A percentile compares a stretch with the other conserved stretches of the same genome.
Evolutionary conservation across 2,113 vertebrate genomes (phyloP).

Genomic region (Scomber scombrus): DNA sequence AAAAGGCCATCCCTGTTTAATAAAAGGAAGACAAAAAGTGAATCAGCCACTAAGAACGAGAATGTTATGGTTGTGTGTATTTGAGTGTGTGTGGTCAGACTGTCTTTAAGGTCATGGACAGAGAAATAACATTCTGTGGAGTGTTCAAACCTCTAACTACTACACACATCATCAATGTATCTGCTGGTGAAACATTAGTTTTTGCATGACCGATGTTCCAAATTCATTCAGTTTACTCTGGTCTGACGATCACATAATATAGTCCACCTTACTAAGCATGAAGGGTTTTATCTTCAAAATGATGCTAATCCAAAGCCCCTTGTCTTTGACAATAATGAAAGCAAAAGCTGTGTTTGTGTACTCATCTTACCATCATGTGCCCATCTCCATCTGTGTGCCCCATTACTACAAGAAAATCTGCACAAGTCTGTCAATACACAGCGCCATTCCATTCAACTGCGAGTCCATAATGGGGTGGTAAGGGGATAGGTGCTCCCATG

Average conservation of each 20-base stretch:
- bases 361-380: not conserved
- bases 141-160: not conserved
- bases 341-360: not conserved
- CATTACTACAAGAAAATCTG: not conserved
- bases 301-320: not conserved
- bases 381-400: not conserved
- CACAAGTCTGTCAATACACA: slow-evolving; percentile 28
- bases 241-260: not conserved
- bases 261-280: no score
- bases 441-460: not conserved
- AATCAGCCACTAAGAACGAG: slow-evolving; percentile 31
- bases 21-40: slow-evolving; percentile 51
- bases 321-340: not conserved
- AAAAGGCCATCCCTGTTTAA: slow-evolving; percentile 62
- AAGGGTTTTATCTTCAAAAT: no score
- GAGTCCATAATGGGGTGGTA: slow-evolving; percentile 13
- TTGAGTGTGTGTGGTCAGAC: slow-evolving; percentile 18
- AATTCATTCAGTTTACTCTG: not conserved
- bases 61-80: slow-evolving; percentile 12
- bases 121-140: slow-evolving; percentile 8
- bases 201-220: no score
- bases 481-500: slow-evolving; percentile 26
- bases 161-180: not conserved
- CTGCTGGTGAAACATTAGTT: not conserved
- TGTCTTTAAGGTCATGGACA: slow-evolving; percentile 29